Evolutionary conservation across 2,113 vertebrate species (phyloP).

Genomic region (Engraulis encrasicolus): DNA sequence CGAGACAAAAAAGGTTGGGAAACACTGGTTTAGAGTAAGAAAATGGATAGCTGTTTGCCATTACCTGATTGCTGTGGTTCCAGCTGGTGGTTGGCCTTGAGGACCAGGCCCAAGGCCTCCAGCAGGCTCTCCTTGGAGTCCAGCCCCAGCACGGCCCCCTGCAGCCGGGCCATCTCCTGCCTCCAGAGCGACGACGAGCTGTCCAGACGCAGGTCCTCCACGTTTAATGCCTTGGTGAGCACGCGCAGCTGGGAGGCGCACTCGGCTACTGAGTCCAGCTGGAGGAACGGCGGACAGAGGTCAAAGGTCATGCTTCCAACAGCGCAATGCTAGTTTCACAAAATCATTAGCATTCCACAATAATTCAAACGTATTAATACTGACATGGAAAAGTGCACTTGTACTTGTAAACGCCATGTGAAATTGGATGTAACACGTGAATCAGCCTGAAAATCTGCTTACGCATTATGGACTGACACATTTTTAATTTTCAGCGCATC

Average conservation of each 20-base stretch:
- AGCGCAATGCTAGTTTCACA: too few relatives aligned
- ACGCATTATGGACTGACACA: too few relatives aligned
- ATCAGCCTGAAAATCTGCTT: too few relatives aligned
- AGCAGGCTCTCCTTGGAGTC: constrained; percentile 84
- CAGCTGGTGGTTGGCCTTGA: constrained; percentile 84
- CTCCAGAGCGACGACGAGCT: constrained; percentile 65
- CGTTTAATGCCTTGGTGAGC: constrained; percentile 77
- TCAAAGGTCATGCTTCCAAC: not conserved
- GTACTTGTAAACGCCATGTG: too few relatives aligned
- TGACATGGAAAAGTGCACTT: too few relatives aligned
- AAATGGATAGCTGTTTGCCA: not conserved
- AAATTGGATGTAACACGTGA: too few relatives aligned
- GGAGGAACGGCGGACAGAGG: constrained; percentile 34
- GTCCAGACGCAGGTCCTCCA: constrained; percentile 70
- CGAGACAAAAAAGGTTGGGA: too few relatives aligned
- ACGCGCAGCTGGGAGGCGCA: constrained; percentile 79
- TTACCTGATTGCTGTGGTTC: constrained; percentile 83
- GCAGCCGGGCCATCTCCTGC: constrained; percentile 80
- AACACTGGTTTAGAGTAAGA: too few relatives aligned
- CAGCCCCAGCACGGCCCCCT: constrained; percentile 74
- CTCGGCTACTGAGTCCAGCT: constrained; percentile 84
- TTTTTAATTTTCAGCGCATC: too few relatives aligned
- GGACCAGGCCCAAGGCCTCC: constrained; percentile 81
- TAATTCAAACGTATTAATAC: too few relatives aligned
- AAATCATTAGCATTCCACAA: too few relatives aligned